phyloP scores from a whole-genome alignment of 2,797 vertebrate genomes.

The Ctenochaetus hawaiiensis region DNA sequence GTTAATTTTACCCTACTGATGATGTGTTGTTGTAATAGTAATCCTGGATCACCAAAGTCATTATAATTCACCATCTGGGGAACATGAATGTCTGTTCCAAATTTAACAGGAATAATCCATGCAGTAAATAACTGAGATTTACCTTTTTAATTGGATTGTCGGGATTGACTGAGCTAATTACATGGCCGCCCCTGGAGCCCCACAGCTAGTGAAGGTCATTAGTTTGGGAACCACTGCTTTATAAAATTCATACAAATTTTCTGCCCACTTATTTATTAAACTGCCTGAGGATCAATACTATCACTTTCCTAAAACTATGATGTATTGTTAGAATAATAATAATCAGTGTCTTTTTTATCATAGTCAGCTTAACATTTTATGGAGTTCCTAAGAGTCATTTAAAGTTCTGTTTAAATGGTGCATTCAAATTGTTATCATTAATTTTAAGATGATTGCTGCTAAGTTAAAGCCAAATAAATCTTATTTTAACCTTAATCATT shows the following conservation, averaged over 20 bases:
- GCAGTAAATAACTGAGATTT: background rate
- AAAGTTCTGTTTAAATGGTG: conserved; percentile 2
- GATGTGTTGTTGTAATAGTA: too few species aligned
- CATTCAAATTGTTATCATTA: background rate
- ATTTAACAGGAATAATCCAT: background rate
- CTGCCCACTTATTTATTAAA: background rate
- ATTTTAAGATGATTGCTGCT: background rate
- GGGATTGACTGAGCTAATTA: background rate
- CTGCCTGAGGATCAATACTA: background rate
- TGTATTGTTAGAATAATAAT: background rate
- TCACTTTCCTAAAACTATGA: background rate
- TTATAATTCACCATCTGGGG: background rate
- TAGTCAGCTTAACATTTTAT: conserved; percentile 1
- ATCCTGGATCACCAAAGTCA: background rate
- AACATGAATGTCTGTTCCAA: background rate
- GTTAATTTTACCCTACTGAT: too few species aligned
- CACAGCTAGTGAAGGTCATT: background rate
- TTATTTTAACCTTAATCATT: background rate
- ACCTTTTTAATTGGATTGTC: background rate
- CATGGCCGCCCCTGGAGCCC: background rate
- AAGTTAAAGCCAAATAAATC: background rate
- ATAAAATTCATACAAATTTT: background rate
- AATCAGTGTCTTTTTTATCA: background rate
- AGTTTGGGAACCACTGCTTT: background rate
- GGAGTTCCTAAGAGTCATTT: background rate